Evolutionary conservation across 2,113 vertebrate genomes (phyloP).

Genomic region (Xyrauchen texanus): DNA sequence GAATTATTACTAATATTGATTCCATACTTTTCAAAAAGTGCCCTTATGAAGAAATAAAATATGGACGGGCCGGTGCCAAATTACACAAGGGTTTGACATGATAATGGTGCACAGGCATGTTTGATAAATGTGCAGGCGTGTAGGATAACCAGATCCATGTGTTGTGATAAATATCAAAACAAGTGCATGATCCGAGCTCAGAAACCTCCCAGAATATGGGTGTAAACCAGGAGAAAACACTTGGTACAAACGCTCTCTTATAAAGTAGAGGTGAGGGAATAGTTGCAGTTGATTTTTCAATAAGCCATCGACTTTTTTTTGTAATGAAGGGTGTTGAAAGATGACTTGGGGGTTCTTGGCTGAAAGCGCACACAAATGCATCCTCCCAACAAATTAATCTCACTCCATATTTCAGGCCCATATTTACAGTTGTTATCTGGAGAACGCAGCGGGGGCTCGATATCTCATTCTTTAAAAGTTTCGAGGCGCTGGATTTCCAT

Average conservation of each 20-base stretch:
- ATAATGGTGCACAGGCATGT: not conserved
- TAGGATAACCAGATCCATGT: conserved; percentile 40
- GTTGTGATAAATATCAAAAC: conserved; percentile 42
- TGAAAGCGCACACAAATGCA: no score
- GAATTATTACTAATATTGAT: no score
- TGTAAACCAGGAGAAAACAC: not conserved
- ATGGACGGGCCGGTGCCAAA: conserved; percentile 16
- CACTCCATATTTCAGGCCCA: not conserved
- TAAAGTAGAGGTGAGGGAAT: not conserved
- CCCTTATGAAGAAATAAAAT: conserved; percentile 18
- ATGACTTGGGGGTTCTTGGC: not conserved
- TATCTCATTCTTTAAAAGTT: not conserved
- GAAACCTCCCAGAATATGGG: conserved; percentile 46
- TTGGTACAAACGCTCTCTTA: not conserved
- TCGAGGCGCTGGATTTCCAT: not conserved
- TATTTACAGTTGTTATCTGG: conserved; percentile 6
- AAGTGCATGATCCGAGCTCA: not conserved
- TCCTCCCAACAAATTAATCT: no score
- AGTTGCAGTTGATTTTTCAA: not conserved
- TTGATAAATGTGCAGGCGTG: conserved; percentile 22
- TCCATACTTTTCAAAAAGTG: not conserved
- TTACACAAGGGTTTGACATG: conserved; percentile 10
- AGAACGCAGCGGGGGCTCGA: not conserved
- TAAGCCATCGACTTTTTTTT: not conserved
- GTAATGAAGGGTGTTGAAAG: not conserved